A percentile compares a stretch with the other conserved stretches of the same genome.
Evolutionary conservation across 2,797 vertebrate genomes (phyloP).

Genomic region (Micrastur ruficollis): DNA sequence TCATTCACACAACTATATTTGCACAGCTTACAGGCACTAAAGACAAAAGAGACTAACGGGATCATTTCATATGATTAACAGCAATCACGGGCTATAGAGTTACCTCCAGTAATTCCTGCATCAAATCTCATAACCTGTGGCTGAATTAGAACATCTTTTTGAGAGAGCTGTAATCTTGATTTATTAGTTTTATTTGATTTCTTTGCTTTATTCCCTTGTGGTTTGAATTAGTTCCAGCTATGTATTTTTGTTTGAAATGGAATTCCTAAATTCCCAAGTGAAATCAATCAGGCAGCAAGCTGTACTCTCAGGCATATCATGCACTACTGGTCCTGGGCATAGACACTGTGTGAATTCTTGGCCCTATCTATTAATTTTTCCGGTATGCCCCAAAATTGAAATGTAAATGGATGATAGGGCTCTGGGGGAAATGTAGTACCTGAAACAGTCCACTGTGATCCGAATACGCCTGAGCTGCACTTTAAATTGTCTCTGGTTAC

Average conservation of each 20-base stretch:
- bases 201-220: constrained; percentile 13
- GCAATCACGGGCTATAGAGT: background rate
- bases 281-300: background rate
- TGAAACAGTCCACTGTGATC: background rate
- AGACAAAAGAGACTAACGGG: background rate
- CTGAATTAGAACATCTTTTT: background rate
- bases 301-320: background rate
- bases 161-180: constrained; percentile 22
- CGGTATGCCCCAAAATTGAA: background rate
- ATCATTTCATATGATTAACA: background rate
- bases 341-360: background rate
- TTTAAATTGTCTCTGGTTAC: background rate
- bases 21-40: background rate
- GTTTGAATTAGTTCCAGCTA: constrained; percentile 45
- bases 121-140: background rate
- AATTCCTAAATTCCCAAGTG: constrained; percentile 42
- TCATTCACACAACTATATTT: background rate
- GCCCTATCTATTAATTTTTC: background rate
- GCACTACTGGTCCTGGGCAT: background rate
- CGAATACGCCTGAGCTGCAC: background rate
- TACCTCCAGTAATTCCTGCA: background rate
- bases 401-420: background rate
- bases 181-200: constrained; percentile 36
- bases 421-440: background rate
- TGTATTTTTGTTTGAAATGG: constrained; percentile 29